Conservation (phyloP, 2,113 vertebrate genomes). For the Cnemophilus loriae region DNA sequence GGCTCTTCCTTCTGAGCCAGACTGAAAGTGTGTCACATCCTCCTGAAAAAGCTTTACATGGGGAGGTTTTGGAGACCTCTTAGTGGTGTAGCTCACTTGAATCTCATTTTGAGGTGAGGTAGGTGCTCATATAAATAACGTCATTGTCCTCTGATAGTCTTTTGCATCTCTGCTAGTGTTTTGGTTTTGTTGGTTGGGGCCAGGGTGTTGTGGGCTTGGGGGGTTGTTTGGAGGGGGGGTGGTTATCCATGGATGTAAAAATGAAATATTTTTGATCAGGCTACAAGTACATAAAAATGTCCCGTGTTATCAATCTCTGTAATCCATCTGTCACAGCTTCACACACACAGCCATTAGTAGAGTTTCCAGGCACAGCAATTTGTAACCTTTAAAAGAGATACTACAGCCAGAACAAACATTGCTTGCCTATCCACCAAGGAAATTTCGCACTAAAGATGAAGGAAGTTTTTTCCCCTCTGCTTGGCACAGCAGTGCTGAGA, state of each 20-base stretch:
- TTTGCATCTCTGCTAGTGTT: background rate
- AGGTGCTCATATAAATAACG: background rate
- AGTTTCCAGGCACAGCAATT: background rate
- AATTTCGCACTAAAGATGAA: background rate
- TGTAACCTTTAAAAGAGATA: background rate
- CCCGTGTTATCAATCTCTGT: background rate
- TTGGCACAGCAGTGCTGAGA: background rate
- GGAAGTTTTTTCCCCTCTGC: background rate
- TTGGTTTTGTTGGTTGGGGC: background rate
- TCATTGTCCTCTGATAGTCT: background rate
- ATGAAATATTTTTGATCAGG: background rate
- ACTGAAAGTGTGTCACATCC: background rate
- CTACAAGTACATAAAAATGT: slow-evolving; percentile 17
- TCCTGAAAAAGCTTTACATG: background rate
- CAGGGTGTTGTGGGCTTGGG: background rate
- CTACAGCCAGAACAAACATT: background rate
- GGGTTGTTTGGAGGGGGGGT: rapidly evolving
- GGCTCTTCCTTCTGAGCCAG: background rate
- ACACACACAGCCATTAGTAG: background rate
- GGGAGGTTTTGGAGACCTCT: background rate
- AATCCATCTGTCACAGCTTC: background rate
- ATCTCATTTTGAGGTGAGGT: background rate
- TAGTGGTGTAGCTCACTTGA: background rate
- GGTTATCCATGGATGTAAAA: background rate
- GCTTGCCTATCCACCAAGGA: background rate